Evolutionary conservation across 2,113 vertebrate genomes (phyloP).

Genomic region (Nycticorax nycticorax): DNA sequence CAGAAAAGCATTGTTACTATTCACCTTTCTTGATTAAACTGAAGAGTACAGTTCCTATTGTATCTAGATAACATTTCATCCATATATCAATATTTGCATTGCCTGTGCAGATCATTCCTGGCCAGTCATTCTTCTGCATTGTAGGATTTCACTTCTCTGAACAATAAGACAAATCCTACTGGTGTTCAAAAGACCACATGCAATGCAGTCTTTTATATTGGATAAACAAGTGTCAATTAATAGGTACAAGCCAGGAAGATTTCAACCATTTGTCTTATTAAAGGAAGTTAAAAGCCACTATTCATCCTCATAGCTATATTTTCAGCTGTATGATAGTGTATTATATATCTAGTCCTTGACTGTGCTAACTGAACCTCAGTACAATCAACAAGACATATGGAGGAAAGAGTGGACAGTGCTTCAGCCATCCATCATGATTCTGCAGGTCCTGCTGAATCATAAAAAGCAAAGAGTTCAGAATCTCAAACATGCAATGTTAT

Average conservation of each 20-base stretch:
- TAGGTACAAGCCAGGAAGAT: background rate
- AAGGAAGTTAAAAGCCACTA: background rate
- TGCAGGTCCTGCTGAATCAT: conserved; percentile 38
- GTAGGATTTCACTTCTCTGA: background rate
- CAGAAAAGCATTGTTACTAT: background rate
- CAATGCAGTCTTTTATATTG: background rate
- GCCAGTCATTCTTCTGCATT: background rate
- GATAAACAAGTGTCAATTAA: conserved; percentile 34
- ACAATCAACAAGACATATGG: conserved; percentile 54
- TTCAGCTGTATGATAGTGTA: background rate
- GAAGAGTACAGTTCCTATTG: background rate
- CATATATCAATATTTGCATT: background rate
- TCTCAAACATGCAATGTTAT: background rate
- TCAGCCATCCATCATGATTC: conserved; percentile 54
- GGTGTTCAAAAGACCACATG: background rate
- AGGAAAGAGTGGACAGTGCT: background rate
- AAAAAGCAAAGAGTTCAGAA: background rate
- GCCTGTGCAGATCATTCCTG: background rate
- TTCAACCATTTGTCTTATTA: conserved; percentile 42
- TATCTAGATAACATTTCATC: background rate
- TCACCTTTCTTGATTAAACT: background rate
- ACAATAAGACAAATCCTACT: background rate
- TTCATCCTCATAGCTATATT: conserved; percentile 39
- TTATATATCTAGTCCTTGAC: conserved; percentile 16
- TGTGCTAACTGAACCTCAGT: background rate